These are phyloP conservation scores for Eidolon dupreanum DNA, from an alignment of 2,797 vertebrate genomes.

Conservation along the genomic window DNA sequence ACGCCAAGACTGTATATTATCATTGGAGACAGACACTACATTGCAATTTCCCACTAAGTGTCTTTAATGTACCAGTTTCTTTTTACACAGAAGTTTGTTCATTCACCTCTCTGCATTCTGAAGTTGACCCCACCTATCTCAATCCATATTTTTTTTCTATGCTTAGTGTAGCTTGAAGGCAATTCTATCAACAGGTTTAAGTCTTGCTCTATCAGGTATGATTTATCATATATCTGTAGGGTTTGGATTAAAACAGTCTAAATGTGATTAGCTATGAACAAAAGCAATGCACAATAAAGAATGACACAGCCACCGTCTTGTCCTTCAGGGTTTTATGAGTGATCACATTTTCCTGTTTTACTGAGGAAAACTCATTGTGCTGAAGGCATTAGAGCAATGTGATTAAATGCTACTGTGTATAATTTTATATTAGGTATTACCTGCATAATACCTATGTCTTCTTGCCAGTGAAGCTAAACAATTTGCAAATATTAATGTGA, in stretches of 20 bases:
- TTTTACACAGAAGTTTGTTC: conserved; percentile 30
- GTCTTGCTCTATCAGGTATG: conserved; percentile 39
- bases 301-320: background rate
- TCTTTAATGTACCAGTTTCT: background rate
- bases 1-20: background rate
- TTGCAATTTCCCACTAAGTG: background rate
- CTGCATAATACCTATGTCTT: conserved; percentile 48
- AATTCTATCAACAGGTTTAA: conserved; percentile 55
- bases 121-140: conserved; percentile 17
- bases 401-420: conserved; percentile 46
- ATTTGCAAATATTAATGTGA: conserved; percentile 52
- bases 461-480: background rate
- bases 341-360: conserved; percentile 58
- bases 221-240: conserved; percentile 65
- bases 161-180: conserved; percentile 44
- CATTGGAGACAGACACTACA: background rate
- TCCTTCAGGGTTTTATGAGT: conserved; percentile 57
- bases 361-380: background rate
- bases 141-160: background rate
- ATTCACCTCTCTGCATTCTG: conserved; percentile 43
- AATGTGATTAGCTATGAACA: conserved; percentile 64
- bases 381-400: background rate
- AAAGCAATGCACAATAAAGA: conserved; percentile 49
- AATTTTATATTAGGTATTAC: conserved; percentile 59
- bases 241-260: conserved; percentile 63